A percentile compares a stretch with the other conserved stretches of the same genome.
These are phyloP conservation scores for Enteromius argenteus DNA, from an alignment of 2,797 vertebrate genomes.

Conservation along the genomic window DNA sequence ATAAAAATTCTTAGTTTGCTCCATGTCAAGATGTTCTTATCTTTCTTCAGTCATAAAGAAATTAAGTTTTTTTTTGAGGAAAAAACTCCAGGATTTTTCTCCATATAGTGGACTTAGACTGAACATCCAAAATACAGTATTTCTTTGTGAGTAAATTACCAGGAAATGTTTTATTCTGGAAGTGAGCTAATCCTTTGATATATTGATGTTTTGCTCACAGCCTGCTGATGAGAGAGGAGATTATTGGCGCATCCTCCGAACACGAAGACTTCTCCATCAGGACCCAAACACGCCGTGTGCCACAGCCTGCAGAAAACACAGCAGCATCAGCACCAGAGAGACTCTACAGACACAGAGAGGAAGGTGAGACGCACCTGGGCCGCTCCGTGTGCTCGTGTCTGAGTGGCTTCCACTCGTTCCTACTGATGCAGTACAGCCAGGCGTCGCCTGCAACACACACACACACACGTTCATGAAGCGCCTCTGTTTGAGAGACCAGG, in stretches of 20 bases:
- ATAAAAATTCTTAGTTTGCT: too few species aligned
- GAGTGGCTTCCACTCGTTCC: constrained; percentile 90
- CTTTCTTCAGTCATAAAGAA: too few species aligned
- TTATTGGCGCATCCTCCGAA: constrained; percentile 98
- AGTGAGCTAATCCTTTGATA: too few species aligned
- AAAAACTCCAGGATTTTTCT: too few species aligned
- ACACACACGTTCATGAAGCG: background rate
- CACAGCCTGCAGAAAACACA: constrained; percentile 82
- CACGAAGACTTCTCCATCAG: constrained; percentile 95
- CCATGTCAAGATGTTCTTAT: too few species aligned
- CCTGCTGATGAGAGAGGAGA: constrained; percentile 89
- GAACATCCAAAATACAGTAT: too few species aligned
- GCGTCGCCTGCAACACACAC: constrained; percentile 84
- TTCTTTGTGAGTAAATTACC: too few species aligned
- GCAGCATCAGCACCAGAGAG: background rate
- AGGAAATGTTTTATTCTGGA: too few species aligned
- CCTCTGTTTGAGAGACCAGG: background rate
- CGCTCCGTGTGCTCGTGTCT: constrained; percentile 86
- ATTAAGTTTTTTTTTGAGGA: too few species aligned
- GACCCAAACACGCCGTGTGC: constrained; percentile 92
- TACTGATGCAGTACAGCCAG: constrained; percentile 92
- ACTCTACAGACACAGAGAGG: background rate
- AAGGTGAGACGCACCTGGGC: constrained; percentile 76
- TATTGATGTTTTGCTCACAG: constrained; percentile 79
- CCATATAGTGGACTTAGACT: too few species aligned